Evolutionary conservation across 2,888 invertebrate species (phyloP), one percentile per base, ranked within the genome.

Genomic region (Matsumyia berberina): DNA sequence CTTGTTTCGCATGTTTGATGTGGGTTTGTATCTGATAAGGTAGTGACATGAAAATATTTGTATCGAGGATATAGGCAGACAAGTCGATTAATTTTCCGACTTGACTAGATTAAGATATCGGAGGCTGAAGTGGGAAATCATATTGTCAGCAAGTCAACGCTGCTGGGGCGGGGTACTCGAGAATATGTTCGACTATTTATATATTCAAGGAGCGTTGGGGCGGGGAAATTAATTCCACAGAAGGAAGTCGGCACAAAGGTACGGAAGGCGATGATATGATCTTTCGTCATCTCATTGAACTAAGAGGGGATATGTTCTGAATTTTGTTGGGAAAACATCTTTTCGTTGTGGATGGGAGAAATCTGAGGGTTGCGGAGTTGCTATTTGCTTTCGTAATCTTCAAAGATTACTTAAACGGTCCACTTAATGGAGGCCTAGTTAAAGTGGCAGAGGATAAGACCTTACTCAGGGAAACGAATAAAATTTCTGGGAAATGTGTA

Each of bases 31-130:
- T 67, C 51, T 17, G 62, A 57, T 64, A 66, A 53, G 37, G 60
- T 62, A 72, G 82, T 78, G 82, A 78, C 72, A 82, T 53, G 78
- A 46, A 78, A 66, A 83, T 73, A 83, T 67, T 77, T 78, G 66
- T 72, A 51, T 67, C 62, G 39, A 67, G 58, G 62, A 62, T 69
- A 24, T 58, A 39, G 51, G 77, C 67, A 64, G 72, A 69, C 62
- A 69, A 73, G 78, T 78, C 73, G 67, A 83, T 78, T 83, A 83
- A 73, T 83, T 83, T 73, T 62, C 37, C 60, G 57, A 78, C 55
- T 44, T 55, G 60, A 67, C 66, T 57, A 35, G 83, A 83, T 78
- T 69, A 78, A 55, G 55, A 60, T 53, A 55, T 70, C n/a, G 39
- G 46, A 53, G 51, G 58, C 35, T 72, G 58, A 60, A 51, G 37